phyloP scores from a whole-genome alignment of 2,797 vertebrate genomes.

The Notoglanidium macrostoma region DNA sequence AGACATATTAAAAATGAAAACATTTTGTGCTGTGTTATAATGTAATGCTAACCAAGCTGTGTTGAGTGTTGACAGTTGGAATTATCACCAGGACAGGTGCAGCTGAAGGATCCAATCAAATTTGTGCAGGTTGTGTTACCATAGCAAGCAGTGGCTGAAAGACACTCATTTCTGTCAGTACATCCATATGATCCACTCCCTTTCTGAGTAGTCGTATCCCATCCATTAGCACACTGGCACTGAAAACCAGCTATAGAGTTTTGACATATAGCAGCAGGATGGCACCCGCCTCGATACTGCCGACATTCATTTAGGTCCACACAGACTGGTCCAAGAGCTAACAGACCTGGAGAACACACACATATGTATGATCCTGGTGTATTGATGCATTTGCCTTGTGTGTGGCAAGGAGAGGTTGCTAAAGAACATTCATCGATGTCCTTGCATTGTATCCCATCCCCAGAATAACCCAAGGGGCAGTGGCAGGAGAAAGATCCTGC shows the following conservation, averaged over 20 bases:
- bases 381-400: slow-evolving; percentile 73
- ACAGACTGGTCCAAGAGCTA: slow-evolving; percentile 70
- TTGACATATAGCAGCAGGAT: slow-evolving; percentile 72
- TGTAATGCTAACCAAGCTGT: slow-evolving; percentile 70
- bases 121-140: slow-evolving; percentile 69
- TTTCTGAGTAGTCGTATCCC: slow-evolving; percentile 62
- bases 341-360: slow-evolving; percentile 69
- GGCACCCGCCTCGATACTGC: slow-evolving; percentile 68
- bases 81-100: slow-evolving; percentile 67
- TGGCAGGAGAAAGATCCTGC: slow-evolving; percentile 77
- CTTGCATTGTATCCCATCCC: slow-evolving; percentile 75
- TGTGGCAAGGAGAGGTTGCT: slow-evolving; percentile 67
- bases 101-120: slow-evolving; percentile 72
- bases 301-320: slow-evolving; percentile 80
- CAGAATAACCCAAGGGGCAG: slow-evolving; percentile 73
- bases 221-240: slow-evolving; percentile 74
- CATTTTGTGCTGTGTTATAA: slow-evolving; percentile 13
- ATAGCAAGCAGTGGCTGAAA: slow-evolving; percentile 61
- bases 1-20: neutral
- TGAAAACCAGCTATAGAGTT: slow-evolving; percentile 73
- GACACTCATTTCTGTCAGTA: slow-evolving; percentile 76
- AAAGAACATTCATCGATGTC: slow-evolving; percentile 78
- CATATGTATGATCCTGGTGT: slow-evolving; percentile 78
- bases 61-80: slow-evolving; percentile 58
- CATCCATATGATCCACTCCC: slow-evolving; percentile 70